These are phyloP conservation scores for Ypsolopha sequella DNA, from an alignment of 2,888 invertebrate genomes.

Conservation along the genomic window DNA sequence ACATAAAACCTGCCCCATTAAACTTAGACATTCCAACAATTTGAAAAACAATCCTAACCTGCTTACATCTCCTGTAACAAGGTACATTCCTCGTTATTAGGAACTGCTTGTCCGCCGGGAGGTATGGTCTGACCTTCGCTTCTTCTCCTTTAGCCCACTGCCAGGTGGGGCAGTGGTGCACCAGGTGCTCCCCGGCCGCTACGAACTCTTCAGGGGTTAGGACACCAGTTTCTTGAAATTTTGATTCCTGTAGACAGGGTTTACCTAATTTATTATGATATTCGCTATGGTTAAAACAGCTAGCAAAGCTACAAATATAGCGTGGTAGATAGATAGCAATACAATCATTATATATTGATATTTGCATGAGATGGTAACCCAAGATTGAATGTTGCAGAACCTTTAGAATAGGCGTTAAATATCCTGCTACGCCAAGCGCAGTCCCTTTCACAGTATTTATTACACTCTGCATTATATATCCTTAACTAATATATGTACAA, in stretches of 20 bases:
- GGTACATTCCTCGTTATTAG: slow-evolving; percentile 97
- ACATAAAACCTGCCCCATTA: background rate
- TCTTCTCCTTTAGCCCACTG: slow-evolving; percentile 97
- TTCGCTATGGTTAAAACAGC: background rate
- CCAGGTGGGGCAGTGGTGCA: slow-evolving; percentile 99
- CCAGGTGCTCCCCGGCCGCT: slow-evolving; percentile 97
- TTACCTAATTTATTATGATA: background rate
- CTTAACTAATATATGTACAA: too few species aligned
- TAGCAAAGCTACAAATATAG: background rate
- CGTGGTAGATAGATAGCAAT: background rate
- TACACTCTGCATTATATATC: slow-evolving; percentile 87
- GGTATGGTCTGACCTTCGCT: slow-evolving; percentile 86
- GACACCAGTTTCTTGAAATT: slow-evolving; percentile 97
- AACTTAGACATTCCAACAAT: background rate
- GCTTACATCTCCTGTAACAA: slow-evolving; percentile 95
- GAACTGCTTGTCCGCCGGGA: slow-evolving; percentile 97
- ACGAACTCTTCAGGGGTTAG: slow-evolving; percentile 99
- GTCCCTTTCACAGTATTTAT: slow-evolving; percentile 96
- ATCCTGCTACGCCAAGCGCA: slow-evolving; percentile 95
- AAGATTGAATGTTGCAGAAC: slow-evolving; percentile 58
- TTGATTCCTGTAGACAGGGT: slow-evolving; percentile 82
- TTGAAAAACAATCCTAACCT: slow-evolving; percentile 51
- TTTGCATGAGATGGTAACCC: too few species aligned
- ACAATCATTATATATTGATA: background rate
- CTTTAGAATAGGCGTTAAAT: slow-evolving; percentile 95